phyloP scores from a whole-genome alignment of 2,888 invertebrate species.

The Drosophila rellima region DNA sequence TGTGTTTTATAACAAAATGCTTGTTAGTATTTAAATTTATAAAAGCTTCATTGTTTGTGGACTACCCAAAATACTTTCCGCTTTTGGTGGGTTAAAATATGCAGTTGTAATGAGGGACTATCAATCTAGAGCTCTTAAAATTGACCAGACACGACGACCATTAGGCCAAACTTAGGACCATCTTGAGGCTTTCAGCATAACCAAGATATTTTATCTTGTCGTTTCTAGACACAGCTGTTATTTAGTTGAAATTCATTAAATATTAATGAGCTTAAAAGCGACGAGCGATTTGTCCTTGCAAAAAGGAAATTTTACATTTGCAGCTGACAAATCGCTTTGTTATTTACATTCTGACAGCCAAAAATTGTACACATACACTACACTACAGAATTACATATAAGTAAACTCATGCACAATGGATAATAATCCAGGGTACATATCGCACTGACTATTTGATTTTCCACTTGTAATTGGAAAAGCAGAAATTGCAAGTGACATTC shows the following conservation, averaged over 20 bases:
- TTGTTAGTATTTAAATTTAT: background rate
- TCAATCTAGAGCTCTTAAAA: constrained; percentile 55
- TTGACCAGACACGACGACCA: constrained; percentile 43
- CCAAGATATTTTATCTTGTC: constrained; percentile 25
- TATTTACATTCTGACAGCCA: constrained; percentile 27
- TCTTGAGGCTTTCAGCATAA: constrained; percentile 22
- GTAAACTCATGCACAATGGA: background rate
- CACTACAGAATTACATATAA: background rate
- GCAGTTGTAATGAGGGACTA: constrained; percentile 31
- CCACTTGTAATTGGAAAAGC: constrained; percentile 60
- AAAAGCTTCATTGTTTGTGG: background rate
- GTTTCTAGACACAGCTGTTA: constrained; percentile 60
- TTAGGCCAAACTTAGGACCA: constrained; percentile 13
- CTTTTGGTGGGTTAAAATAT: constrained; percentile 5
- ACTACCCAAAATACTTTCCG: background rate
- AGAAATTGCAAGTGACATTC: constrained; percentile 48
- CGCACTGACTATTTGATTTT: constrained; percentile 57
- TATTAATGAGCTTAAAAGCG: constrained; percentile 74
- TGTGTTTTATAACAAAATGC: background rate
- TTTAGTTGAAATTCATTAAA: constrained; percentile 67
- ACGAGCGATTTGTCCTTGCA: constrained; percentile 60
- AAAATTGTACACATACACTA: background rate
- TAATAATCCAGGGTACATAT: constrained; percentile 41
- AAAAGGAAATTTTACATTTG: constrained; percentile 36
- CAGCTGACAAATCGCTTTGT: constrained; percentile 59